A percentile compares a stretch with the other conserved stretches of the same genome.
phyloP scores from a whole-genome alignment of 2,113 vertebrate genomes.

The Chaetura pelagica region DNA sequence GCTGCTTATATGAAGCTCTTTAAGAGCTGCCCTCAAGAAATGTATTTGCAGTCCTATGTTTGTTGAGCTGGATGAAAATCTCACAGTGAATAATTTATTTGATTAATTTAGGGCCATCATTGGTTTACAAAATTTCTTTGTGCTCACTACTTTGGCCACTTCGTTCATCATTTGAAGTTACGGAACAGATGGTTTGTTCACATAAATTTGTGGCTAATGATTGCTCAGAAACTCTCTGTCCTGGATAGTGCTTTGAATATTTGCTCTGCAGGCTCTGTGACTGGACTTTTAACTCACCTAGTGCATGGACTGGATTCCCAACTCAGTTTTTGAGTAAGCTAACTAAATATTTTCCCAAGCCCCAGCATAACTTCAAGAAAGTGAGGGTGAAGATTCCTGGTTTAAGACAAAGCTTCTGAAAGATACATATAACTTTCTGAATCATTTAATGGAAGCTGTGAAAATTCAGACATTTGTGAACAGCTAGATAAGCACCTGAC shows the following conservation, averaged over 20 bases:
- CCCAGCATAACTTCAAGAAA: neutral
- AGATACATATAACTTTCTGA: neutral
- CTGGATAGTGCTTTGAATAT: slow-evolving; percentile 2
- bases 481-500: neutral
- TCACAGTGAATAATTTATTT: slow-evolving; percentile 12
- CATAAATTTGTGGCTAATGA: slow-evolving; percentile 48
- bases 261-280: neutral
- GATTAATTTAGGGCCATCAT: neutral
- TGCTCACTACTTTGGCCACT: neutral
- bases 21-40: neutral
- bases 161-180: slow-evolving; percentile 51
- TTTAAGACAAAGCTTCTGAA: neutral
- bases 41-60: neutral
- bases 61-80: neutral
- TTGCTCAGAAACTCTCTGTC: slow-evolving; percentile 18
- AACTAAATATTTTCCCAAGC: neutral
- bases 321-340: neutral
- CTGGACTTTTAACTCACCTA: neutral
- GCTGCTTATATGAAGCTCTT: neutral
- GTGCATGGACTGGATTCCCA: neutral
- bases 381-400: neutral
- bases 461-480: neutral
- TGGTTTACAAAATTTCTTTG: slow-evolving; percentile 1
- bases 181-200: slow-evolving; percentile 60
- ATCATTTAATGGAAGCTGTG: neutral